Evolutionary conservation across 2,113 vertebrate genomes (phyloP).

Genomic region (Nicator chloris): DNA sequence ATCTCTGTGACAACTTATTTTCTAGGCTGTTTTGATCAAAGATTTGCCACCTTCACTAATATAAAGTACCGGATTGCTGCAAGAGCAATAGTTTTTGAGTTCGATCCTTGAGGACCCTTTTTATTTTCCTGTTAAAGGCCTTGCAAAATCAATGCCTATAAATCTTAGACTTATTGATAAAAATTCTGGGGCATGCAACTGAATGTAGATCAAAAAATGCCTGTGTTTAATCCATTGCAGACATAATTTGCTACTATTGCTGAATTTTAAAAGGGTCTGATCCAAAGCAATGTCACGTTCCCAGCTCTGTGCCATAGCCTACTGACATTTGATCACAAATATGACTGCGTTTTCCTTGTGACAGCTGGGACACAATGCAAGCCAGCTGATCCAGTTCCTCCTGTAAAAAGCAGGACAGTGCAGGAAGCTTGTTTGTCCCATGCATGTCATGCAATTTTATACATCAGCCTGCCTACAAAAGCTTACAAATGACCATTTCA

Average conservation of each 20-base stretch:
- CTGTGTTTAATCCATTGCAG: slow-evolving; percentile 69
- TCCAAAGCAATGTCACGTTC: slow-evolving; percentile 68
- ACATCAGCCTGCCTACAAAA: background rate
- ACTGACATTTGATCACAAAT: slow-evolving; percentile 74
- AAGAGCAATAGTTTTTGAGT: slow-evolving; percentile 64
- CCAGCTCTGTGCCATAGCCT: slow-evolving; percentile 62
- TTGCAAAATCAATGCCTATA: slow-evolving; percentile 69
- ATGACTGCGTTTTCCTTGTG: slow-evolving; percentile 57
- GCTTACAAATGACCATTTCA: slow-evolving; percentile 38
- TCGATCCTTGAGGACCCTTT: slow-evolving; percentile 64
- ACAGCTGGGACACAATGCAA: slow-evolving; percentile 64
- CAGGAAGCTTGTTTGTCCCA: slow-evolving; percentile 22
- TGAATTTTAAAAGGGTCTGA: slow-evolving; percentile 73
- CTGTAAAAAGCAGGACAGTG: background rate
- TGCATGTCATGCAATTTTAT: background rate
- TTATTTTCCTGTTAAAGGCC: slow-evolving; percentile 59
- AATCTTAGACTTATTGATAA: slow-evolving; percentile 75
- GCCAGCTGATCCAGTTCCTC: slow-evolving; percentile 60
- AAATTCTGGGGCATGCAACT: slow-evolving; percentile 63
- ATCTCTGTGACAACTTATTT: slow-evolving; percentile 23
- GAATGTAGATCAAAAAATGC: slow-evolving; percentile 70
- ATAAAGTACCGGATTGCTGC: slow-evolving; percentile 49
- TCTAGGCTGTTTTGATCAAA: slow-evolving; percentile 56
- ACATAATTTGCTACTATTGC: slow-evolving; percentile 67
- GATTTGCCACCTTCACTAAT: slow-evolving; percentile 43